Base-by-base conservation (phyloP, 1,140 invertebrate genomes). In the Colletes gigas region DNA sequence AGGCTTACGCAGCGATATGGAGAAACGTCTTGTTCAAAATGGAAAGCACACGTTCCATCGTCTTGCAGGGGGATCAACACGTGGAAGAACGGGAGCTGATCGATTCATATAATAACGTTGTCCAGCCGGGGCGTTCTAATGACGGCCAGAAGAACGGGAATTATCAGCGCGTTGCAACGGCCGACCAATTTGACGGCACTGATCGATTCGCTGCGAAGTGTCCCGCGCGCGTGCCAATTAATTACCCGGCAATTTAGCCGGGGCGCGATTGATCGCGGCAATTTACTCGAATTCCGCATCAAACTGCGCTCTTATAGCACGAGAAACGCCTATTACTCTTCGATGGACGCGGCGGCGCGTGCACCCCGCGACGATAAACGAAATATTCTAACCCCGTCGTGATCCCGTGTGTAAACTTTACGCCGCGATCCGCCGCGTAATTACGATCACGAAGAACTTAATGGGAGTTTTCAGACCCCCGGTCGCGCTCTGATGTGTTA, bases 291-390 rank as follows among this genome's bases (percentile, higher is more conserved):
- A 78, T 66, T 54, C 60, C 60, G 30, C 41, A 44, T 39, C 69
- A 55, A 65, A 72, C 62, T 44, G 8, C 5, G 19, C 54, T 52
- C 62, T 78, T 17, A 54, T 14, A 50, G 17, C 81, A 70, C 76
- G 54, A 65, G 77, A 78, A 72, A 74, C 54, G 76, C n/a, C 63
- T 78, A 79, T 79, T 71, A 75, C 44, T 68, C 63, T 67, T 8
- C 70, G 60, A 66, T 4, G 41, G 15, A 57, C 62, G 70, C 50
- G 41, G 14, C 8, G 39, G 10, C 41, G 19, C 19, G 39, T n/a
- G 41, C 44, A 15, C 50, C 1, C 47, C 3, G 2, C n/a, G 21
- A 10, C 63, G 54, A 80, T 80, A 74, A 68, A 68, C 54, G 63
- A 68, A 79, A 71, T 63, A 55, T 21, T 3, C 47, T 1, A 5